phyloP scores from a whole-genome alignment of 2,888 invertebrate genomes.

The Apamea crenata region DNA sequence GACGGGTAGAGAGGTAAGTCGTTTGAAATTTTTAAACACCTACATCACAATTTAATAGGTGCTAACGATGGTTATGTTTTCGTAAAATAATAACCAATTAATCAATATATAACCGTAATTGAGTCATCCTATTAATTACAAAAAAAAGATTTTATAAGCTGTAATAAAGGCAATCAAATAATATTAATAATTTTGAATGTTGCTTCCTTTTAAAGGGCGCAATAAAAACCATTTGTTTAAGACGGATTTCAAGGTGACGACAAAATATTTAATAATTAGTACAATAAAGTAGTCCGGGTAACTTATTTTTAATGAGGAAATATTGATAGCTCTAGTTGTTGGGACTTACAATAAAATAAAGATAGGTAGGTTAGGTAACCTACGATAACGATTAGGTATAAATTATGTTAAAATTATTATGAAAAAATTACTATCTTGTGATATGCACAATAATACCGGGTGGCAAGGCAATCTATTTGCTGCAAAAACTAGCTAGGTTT shows the following conservation, averaged over 20 bases:
- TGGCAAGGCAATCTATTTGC: too few relatives aligned
- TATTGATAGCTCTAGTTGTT: background rate
- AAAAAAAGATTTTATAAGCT: conserved; percentile 28
- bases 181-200: conserved; percentile 12
- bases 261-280: background rate
- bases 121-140: conserved; percentile 40
- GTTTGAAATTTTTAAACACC: background rate
- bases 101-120: conserved; percentile 21
- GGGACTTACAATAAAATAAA: too few relatives aligned
- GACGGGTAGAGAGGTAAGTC: too few relatives aligned
- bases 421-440: background rate
- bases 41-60: background rate
- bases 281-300: background rate
- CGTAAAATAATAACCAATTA: conserved; percentile 26
- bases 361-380: too few relatives aligned
- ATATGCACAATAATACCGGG: background rate
- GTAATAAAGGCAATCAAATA: conserved; percentile 27
- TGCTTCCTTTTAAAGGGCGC: conserved; percentile 36
- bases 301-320: background rate
- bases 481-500: too few relatives aligned
- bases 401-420: background rate
- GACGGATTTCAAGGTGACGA: conserved; percentile 19
- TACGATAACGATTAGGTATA: background rate
- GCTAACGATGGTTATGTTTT: background rate
- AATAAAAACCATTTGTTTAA: conserved; percentile 16